Conservation (phyloP, 2,888 invertebrate species). For the Megalurothrips usitatus region DNA sequence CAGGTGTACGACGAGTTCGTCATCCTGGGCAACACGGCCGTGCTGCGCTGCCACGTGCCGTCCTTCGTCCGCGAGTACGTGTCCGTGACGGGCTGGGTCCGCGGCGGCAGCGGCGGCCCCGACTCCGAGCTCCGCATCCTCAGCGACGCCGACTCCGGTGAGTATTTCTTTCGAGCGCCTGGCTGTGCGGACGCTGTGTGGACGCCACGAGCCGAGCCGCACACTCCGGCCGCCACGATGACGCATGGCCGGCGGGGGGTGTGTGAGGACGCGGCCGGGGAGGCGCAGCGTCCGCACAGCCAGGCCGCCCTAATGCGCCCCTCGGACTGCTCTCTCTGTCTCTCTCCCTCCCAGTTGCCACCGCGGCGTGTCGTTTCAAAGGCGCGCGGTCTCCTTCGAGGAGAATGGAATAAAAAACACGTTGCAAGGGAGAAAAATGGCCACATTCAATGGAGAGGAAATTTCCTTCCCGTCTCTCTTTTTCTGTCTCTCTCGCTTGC, state of each 20-base stretch:
- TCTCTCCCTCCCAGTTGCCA: too few relatives aligned
- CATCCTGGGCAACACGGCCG: slow-evolving; percentile 63
- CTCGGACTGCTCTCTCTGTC: neutral
- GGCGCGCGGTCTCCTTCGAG: neutral
- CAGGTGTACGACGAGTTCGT: slow-evolving; percentile 65
- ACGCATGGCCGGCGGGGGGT: too few relatives aligned
- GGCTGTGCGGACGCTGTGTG: too few relatives aligned
- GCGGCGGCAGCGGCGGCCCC: neutral
- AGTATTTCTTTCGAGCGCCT: neutral
- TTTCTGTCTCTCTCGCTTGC: neutral
- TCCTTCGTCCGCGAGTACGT: slow-evolving; percentile 67
- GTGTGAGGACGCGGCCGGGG: neutral
- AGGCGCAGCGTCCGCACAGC: neutral
- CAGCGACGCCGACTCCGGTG: neutral
- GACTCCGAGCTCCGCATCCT: neutral
- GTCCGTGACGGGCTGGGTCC: slow-evolving; percentile 66
- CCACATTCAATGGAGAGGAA: slow-evolving; percentile 1
- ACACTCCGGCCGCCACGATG: too few relatives aligned
- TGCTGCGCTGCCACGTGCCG: slow-evolving; percentile 64
- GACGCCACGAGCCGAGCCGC: too few relatives aligned
- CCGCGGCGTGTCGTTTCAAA: neutral
- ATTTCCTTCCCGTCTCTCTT: neutral
- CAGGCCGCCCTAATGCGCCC: neutral
- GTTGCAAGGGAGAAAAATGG: slow-evolving; percentile 1
- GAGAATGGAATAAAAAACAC: slow-evolving; percentile 13